Conservation (phyloP, 2,888 invertebrate species). For the Uloborus plumipes region DNA sequence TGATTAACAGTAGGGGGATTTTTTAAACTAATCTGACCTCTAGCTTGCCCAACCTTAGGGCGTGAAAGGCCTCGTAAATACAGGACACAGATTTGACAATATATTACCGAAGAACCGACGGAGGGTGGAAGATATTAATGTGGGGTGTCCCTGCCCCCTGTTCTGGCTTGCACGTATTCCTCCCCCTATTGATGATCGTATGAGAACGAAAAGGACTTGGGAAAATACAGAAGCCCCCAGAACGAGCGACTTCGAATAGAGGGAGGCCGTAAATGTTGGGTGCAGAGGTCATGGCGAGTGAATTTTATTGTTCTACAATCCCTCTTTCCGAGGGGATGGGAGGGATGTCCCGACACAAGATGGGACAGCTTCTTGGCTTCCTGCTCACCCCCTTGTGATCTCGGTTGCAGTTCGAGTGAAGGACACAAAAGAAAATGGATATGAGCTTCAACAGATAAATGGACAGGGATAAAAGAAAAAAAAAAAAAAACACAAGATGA, state of each 20-base stretch:
- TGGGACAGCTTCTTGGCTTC: slow-evolving; percentile 49
- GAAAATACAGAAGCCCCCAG: slow-evolving; percentile 3
- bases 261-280: slow-evolving; percentile 31
- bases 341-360: slow-evolving; percentile 6
- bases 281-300: slow-evolving; percentile 25
- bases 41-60: slow-evolving; percentile 2
- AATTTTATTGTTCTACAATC: neutral
- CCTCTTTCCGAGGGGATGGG: neutral
- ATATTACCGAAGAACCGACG: neutral
- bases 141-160: slow-evolving; percentile 2
- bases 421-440: slow-evolving; percentile 19
- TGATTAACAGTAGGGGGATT: no score
- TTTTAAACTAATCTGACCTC: neutral
- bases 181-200: slow-evolving; percentile 21
- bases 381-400: slow-evolving; percentile 10
- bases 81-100: neutral
- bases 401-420: slow-evolving; percentile 4
- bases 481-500: no score
- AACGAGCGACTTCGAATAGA: slow-evolving; percentile 7
- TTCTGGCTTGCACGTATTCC: neutral
- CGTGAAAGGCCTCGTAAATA: slow-evolving; percentile 20
- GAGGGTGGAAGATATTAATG: slow-evolving; percentile 18
- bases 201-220: slow-evolving; percentile 16
- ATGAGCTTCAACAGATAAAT: no score
- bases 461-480: no score